phyloP scores from a whole-genome alignment of 2,888 invertebrate genomes.

The Noctua janthe region DNA sequence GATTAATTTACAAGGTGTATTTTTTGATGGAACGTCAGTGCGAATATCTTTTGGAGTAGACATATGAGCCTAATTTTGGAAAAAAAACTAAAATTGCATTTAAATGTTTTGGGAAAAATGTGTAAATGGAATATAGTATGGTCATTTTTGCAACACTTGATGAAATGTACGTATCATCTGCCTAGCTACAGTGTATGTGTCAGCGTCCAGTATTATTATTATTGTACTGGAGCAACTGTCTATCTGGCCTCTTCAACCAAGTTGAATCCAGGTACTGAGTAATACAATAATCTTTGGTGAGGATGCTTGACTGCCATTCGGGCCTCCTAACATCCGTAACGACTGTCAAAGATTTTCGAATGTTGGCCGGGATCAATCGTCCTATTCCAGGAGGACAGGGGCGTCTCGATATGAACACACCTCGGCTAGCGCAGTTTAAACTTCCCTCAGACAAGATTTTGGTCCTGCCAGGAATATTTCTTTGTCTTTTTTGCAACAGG shows the following conservation, averaged over 20 bases:
- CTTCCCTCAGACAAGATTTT: not conserved
- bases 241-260: not conserved
- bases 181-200: not conserved
- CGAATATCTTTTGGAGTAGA: not conserved
- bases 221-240: not conserved
- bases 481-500: not conserved
- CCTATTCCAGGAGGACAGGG: not conserved
- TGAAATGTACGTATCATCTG: not conserved
- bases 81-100: not conserved
- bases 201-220: too few species aligned
- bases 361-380: not conserved
- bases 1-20: not conserved
- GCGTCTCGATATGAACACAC: not conserved
- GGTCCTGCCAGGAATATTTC: not conserved
- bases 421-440: not conserved
- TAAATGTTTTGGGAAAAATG: too few species aligned
- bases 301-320: not conserved
- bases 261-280: not conserved
- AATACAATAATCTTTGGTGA: not conserved
- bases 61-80: not conserved
- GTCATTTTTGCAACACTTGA: not conserved
- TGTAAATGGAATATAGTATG: not conserved
- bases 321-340: not conserved
- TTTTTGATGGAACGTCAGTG: not conserved
- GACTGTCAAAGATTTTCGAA: not conserved